Conservation (phyloP, 2,113 vertebrate species). For the Crypturellus undulatus region DNA sequence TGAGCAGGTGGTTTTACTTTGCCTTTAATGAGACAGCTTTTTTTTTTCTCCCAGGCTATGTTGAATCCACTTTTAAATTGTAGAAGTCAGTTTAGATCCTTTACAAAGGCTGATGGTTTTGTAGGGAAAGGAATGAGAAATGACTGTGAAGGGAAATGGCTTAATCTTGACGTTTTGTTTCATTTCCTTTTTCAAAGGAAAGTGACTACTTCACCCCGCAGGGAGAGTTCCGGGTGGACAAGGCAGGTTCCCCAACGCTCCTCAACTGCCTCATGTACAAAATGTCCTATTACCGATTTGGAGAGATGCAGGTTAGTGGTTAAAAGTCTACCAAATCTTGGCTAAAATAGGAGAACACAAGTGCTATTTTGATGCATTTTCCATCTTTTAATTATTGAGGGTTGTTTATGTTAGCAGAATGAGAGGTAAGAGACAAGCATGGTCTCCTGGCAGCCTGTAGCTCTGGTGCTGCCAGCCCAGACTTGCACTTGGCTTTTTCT, state of each 20-base stretch:
- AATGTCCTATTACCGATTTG: slow-evolving; percentile 99
- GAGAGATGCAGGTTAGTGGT: slow-evolving; percentile 97
- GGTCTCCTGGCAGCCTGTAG: neutral
- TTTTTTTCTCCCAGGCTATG: neutral
- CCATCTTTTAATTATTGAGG: neutral
- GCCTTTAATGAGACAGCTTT: neutral
- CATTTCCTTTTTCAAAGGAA: slow-evolving; percentile 82
- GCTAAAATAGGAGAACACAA: neutral
- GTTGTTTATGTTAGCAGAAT: neutral
- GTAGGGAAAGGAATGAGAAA: neutral
- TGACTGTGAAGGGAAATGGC: neutral
- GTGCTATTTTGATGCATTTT: neutral
- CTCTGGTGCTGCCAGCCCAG: neutral
- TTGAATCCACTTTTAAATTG: neutral
- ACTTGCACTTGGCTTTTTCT: neutral
- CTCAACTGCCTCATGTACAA: slow-evolving; percentile 99
- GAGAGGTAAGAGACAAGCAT: neutral
- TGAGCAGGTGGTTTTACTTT: neutral
- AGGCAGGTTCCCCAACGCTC: slow-evolving; percentile 95
- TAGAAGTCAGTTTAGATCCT: neutral
- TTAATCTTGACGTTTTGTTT: neutral
- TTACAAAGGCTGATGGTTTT: neutral
- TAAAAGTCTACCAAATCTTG: neutral
- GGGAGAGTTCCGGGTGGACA: slow-evolving; percentile 98
- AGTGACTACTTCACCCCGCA: slow-evolving; percentile 99